Conservation (phyloP, 2,797 vertebrate genomes). For the Rhinophrynus dorsalis region DNA sequence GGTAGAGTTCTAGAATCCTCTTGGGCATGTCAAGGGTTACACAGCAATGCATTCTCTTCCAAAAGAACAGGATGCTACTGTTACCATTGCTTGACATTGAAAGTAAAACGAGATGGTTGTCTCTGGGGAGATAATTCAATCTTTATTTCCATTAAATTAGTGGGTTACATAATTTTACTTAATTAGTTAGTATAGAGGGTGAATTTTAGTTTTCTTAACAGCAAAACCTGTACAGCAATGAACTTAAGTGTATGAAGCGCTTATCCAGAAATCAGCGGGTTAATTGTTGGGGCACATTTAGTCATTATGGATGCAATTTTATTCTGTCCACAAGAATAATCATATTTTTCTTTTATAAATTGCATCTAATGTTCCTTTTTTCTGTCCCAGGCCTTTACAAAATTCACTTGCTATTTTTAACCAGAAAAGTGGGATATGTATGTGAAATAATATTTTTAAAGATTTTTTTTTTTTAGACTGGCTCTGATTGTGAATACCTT, state of each 20-base stretch:
- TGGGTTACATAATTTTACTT: constrained; percentile 19
- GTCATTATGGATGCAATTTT: neutral
- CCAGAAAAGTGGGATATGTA: no score
- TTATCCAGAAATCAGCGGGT: constrained; percentile 11
- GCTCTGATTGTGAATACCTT: no score
- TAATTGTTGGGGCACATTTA: neutral
- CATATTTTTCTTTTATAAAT: neutral
- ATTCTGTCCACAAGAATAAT: neutral
- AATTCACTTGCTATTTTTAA: no score
- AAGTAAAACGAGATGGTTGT: neutral
- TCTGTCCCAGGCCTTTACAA: no score
- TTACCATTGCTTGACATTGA: constrained; percentile 19
- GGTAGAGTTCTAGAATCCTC: neutral
- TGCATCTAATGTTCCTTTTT: no score
- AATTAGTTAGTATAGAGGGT: constrained; percentile 40
- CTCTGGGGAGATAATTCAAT: constrained; percentile 11
- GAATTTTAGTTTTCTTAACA: constrained; percentile 31
- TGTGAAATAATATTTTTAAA: no score
- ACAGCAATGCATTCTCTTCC: neutral
- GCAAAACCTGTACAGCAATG: neutral
- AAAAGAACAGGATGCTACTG: constrained; percentile 29
- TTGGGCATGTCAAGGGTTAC: neutral
- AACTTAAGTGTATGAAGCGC: neutral
- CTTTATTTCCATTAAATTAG: constrained; percentile 43
- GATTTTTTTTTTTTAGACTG: no score